phyloP scores from a whole-genome alignment of 2,797 vertebrate species.

The Heteromormyrus szaboi region DNA sequence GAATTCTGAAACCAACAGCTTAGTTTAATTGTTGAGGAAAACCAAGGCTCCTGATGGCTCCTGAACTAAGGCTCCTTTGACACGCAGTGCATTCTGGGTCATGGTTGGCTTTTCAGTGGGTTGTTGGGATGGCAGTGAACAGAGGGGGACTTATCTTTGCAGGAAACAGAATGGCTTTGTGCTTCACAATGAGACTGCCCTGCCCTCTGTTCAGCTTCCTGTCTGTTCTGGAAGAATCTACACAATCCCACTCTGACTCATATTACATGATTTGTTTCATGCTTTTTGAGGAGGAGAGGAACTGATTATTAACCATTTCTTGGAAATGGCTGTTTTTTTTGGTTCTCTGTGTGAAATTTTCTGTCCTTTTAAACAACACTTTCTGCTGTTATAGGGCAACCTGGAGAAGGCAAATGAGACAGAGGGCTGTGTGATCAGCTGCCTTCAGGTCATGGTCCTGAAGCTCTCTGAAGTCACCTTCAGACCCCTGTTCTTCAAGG shows the following conservation, averaged over 20 bases:
- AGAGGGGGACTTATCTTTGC: background rate
- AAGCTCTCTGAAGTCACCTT: slow-evolving; percentile 92
- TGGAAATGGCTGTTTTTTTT: background rate
- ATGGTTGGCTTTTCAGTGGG: background rate
- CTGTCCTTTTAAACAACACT: background rate
- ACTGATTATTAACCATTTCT: background rate
- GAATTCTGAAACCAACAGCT: background rate
- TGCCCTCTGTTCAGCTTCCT: background rate
- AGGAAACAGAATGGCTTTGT: slow-evolving; percentile 8
- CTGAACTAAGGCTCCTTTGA: background rate
- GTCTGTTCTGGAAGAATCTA: background rate
- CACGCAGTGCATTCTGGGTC: background rate
- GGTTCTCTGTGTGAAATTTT: background rate
- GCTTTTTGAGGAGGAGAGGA: background rate
- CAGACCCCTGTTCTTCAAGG: slow-evolving; percentile 94
- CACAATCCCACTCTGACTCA: background rate
- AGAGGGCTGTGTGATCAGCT: slow-evolving; percentile 74
- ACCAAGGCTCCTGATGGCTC: background rate
- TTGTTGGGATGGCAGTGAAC: background rate
- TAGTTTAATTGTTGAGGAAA: background rate
- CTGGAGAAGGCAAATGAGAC: slow-evolving; percentile 67
- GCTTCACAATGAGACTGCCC: background rate
- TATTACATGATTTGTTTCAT: background rate
- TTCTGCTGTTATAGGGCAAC: slow-evolving; percentile 61
- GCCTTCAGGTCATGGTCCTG: slow-evolving; percentile 84